Evolutionary conservation across 1,140 invertebrate genomes (phyloP).

Genomic region (Pseudomyrmex dendroicus): DNA sequence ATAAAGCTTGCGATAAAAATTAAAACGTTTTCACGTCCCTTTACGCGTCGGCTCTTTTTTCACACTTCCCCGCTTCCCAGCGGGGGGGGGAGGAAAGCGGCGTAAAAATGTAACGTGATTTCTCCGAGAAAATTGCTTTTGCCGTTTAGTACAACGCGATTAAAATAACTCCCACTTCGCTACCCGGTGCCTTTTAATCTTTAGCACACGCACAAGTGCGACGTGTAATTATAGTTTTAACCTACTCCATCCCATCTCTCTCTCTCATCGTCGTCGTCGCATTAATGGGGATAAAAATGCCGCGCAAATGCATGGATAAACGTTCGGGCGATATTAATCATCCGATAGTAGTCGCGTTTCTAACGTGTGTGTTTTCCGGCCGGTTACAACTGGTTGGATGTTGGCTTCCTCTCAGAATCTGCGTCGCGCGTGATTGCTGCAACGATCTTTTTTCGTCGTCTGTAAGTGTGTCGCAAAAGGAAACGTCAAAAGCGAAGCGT

Average conservation of each 20-base stretch:
- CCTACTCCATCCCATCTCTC: conserved; percentile 27
- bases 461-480: neutral
- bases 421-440: conserved; percentile 27
- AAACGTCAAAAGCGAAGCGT: conserved; percentile 16
- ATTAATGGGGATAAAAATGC: conserved; percentile 57
- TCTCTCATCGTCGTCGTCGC: neutral
- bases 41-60: conserved; percentile 4
- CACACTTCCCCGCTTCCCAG: neutral
- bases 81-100: neutral
- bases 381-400: conserved; percentile 13
- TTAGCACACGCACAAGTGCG: conserved; percentile 27
- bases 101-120: conserved; percentile 46
- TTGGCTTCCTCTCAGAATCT: conserved; percentile 25
- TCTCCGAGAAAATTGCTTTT: conserved; percentile 51
- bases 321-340: conserved; percentile 51
- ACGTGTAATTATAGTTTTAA: conserved; percentile 56
- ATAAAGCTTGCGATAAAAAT: conserved; percentile 45
- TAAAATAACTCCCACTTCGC: conserved; percentile 55
- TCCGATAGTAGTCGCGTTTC: conserved; percentile 41
- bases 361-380: conserved; percentile 17
- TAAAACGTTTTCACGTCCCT: conserved; percentile 48
- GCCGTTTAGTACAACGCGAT: conserved; percentile 29
- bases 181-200: conserved; percentile 56
- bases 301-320: conserved; percentile 29
- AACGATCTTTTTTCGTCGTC: conserved; percentile 27